Percentiles rank a stretch among this genome's conserved stretches.
phyloP scores from a whole-genome alignment of 2,888 invertebrate genomes.

The Epirrita christyi region DNA sequence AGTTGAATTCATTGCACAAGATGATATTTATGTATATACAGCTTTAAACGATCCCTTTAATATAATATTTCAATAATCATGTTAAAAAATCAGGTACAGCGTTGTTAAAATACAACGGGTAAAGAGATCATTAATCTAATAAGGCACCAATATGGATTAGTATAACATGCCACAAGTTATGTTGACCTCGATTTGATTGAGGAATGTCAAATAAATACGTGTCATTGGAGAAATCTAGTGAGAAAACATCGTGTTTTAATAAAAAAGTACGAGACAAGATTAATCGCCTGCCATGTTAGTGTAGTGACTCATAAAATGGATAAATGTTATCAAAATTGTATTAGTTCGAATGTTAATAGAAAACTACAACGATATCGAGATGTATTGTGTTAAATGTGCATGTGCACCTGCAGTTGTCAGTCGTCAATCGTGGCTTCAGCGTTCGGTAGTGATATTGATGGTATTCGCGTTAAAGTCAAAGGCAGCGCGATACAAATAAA shows the following conservation, averaged over 20 bases:
- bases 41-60: too few species aligned
- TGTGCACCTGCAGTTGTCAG: slow-evolving; percentile 1
- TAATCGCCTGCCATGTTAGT: slow-evolving; percentile 3
- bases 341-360: background rate
- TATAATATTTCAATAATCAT: background rate
- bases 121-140: slow-evolving; percentile 10
- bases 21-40: background rate
- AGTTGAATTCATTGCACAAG: background rate
- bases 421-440: background rate
- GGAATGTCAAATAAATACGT: background rate
- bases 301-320: background rate
- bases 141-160: slow-evolving; percentile 4
- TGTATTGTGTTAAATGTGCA: background rate
- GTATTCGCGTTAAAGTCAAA: slow-evolving; percentile 1
- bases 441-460: background rate
- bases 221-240: too few species aligned
- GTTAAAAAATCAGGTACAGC: slow-evolving; percentile 8
- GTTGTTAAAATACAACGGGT: background rate
- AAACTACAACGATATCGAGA: background rate
- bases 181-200: slow-evolving; percentile 15
- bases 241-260: too few species aligned
- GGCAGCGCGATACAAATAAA: slow-evolving; percentile 3
- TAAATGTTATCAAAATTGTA: background rate
- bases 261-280: too few species aligned
- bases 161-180: slow-evolving; percentile 1